phyloP scores from a whole-genome alignment of 1,140 invertebrate genomes.

The Meteorus sp. region DNA sequence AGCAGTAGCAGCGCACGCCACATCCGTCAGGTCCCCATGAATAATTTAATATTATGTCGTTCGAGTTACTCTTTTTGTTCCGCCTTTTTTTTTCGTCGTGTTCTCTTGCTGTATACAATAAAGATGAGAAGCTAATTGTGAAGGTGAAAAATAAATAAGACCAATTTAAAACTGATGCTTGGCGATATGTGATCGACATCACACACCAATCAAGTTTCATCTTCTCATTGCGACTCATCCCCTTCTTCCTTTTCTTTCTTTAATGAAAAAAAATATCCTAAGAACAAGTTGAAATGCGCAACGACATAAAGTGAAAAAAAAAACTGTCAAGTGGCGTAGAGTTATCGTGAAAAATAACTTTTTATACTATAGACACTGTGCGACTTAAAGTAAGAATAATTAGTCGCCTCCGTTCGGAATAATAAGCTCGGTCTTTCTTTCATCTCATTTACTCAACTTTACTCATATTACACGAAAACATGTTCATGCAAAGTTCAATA shows the following conservation, averaged over 20 bases:
- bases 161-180: background rate
- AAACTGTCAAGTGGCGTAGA: no score
- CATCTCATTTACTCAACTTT: background rate
- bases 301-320: no score
- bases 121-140: constrained; percentile 1
- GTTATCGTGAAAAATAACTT: no score
- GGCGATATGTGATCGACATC: no score
- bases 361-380: no score
- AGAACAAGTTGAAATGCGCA: constrained; percentile 6
- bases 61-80: no score
- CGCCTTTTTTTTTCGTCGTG: constrained; percentile 17
- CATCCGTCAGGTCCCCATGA: constrained; percentile 40
- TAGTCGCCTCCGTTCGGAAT: constrained; percentile 1
- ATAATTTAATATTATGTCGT: constrained; percentile 49
- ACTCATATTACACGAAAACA: background rate
- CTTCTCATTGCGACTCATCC: no score
- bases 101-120: background rate
- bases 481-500: background rate
- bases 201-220: no score
- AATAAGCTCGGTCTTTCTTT: background rate
- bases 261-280: constrained; percentile 6
- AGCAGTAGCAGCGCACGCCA: constrained; percentile 40
- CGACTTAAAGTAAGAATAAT: no score
- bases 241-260: no score
- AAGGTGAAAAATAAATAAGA: background rate